Conservation (phyloP, 2,888 invertebrate genomes). For the Noctua fimbriata region DNA sequence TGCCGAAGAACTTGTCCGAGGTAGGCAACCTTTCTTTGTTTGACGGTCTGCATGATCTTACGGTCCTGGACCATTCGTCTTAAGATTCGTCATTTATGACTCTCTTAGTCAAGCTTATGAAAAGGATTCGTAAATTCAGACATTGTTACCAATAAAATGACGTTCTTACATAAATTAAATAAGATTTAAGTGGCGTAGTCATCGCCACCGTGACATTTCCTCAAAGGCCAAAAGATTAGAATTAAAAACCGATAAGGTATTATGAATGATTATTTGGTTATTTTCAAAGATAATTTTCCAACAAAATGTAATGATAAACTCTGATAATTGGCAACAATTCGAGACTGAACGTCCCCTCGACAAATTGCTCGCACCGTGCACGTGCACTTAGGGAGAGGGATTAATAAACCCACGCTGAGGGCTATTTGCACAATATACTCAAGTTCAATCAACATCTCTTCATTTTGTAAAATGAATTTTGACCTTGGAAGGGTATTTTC, state of each 20-base stretch:
- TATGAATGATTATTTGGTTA: background rate
- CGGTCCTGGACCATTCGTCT: background rate
- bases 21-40: background rate
- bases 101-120: background rate
- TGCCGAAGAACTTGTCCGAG: background rate
- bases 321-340: constrained; percentile 13
- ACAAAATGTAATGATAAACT: constrained; percentile 8
- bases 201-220: background rate
- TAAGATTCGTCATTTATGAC: no score
- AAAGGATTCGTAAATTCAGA: background rate
- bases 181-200: background rate
- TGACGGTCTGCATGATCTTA: background rate
- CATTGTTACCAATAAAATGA: background rate
- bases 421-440: constrained; percentile 18
- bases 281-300: background rate
- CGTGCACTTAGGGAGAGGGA: constrained; percentile 29
- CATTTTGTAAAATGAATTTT: constrained; percentile 25
- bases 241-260: background rate
- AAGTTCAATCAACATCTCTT: constrained; percentile 26
- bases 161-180: background rate
- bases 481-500: constrained; percentile 27
- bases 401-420: constrained; percentile 13
- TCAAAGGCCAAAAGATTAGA: background rate
- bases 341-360: constrained; percentile 24
- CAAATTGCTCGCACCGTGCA: constrained; percentile 4